These are phyloP conservation scores for Lasioglossum villosulum DNA, from an alignment of 2,888 invertebrate genomes.

Conservation along the genomic window DNA sequence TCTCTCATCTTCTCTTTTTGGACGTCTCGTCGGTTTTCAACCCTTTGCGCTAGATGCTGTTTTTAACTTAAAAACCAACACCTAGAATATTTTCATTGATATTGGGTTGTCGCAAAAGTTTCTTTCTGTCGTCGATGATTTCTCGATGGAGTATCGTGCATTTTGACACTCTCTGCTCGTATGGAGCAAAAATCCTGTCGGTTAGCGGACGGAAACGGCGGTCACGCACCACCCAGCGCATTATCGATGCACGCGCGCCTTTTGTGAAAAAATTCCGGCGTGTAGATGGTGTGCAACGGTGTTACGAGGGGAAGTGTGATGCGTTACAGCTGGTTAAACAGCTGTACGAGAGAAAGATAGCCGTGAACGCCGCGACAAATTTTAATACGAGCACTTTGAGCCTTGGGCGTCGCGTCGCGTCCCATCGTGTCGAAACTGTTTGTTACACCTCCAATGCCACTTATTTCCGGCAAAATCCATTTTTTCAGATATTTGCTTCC, in stretches of 20 bases:
- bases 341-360: conserved; percentile 71
- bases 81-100: too few species aligned
- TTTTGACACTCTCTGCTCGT: conserved; percentile 26
- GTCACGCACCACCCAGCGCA: conserved; percentile 73
- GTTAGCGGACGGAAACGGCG: conserved; percentile 64
- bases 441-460: conserved; percentile 2
- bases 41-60: too few species aligned
- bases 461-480: not conserved
- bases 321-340: conserved; percentile 79
- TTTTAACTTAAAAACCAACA: too few species aligned
- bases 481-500: not conserved
- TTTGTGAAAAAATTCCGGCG: conserved; percentile 74
- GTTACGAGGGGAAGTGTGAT: conserved; percentile 66
- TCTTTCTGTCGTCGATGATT: not conserved
- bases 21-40: too few species aligned
- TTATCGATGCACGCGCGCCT: conserved; percentile 74
- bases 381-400: conserved; percentile 57
- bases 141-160: not conserved
- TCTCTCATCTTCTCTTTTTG: too few species aligned
- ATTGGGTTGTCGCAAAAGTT: too few species aligned
- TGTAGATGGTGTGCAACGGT: conserved; percentile 37
- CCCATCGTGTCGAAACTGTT: not conserved
- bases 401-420: not conserved
- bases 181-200: conserved; percentile 39
- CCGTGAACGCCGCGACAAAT: conserved; percentile 73